These are phyloP conservation scores for Actenoides hombroni DNA, from an alignment of 2,113 vertebrate species.

Conservation along the genomic window DNA sequence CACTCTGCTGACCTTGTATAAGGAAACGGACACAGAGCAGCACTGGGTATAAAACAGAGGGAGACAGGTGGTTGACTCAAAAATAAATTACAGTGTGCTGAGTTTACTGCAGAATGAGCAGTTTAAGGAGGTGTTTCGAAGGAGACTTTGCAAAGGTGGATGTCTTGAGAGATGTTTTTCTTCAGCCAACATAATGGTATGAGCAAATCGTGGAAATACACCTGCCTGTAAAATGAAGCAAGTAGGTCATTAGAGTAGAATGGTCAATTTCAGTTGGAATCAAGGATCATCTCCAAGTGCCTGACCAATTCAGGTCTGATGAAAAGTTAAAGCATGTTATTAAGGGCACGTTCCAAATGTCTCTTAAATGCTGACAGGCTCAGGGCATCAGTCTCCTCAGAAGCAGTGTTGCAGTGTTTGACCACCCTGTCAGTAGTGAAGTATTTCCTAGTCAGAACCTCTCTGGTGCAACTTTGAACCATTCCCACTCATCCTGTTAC, in stretches of 20 bases:
- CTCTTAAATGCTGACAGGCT: not conserved
- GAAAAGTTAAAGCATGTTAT: not conserved
- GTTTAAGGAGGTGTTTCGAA: accelerated
- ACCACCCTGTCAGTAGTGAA: accelerated
- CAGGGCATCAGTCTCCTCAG: accelerated
- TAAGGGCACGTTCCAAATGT: not conserved
- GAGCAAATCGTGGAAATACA: accelerated
- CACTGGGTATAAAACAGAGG: accelerated
- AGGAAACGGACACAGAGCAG: accelerated
- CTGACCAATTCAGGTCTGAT: too few relatives aligned
- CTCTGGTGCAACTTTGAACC: not conserved
- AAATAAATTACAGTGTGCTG: not conserved
- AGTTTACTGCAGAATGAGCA: not conserved
- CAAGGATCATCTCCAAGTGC: not conserved
- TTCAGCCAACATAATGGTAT: accelerated
- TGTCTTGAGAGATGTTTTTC: not conserved
- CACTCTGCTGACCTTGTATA: accelerated
- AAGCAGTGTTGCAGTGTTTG: not conserved
- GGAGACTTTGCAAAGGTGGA: not conserved
- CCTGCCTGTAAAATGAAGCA: not conserved
- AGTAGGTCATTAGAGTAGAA: not conserved
- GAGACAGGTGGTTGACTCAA: not conserved
- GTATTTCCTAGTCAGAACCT: not conserved
- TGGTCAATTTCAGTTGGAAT: not conserved
- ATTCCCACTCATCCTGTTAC: accelerated